Evolutionary conservation across 2,113 vertebrate genomes (phyloP), one percentile per base, ranked within the genome.

Genomic region (Myanophis thanlyinensis): DNA sequence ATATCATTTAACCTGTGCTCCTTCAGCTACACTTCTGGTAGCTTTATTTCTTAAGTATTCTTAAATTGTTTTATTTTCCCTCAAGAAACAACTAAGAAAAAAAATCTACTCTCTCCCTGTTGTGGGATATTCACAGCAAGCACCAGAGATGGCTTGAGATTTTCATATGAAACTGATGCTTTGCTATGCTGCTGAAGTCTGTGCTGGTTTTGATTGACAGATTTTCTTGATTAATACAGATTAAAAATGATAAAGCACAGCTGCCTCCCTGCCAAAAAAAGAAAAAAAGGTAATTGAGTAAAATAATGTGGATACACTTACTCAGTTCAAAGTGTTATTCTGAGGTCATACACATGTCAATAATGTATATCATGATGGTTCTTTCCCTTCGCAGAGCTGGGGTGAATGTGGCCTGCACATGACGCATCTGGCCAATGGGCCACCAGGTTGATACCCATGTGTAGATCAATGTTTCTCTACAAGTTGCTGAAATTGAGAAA

Each of bases 131-230:
- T 73, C 5, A 15, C 49, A 20, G 62, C 40, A 93, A 46, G 56
- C 35, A 8, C 2, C 9, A 67, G 47, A 91, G 54, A 53, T n/a
- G 89, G 23, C 87, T 93, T 22, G n/a, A 49, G 59, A 87, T 47
- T 80, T 0, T 95, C 89, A 91, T 54, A 91, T 94, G 90, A 93
- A 62, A n/a, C 18, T 93, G 88, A 84, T 92, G 91, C 91, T 92
- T 48, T 52, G 13, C 88, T 48, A 44, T 90, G 9, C 93, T 35
- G n/a, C 52, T 3, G 91, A 85, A 90, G n/a, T 22, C n/a, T 80
- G 40, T 54, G 73, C 86, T 27, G 8, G 5, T 88, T 93, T 91
- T 90, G 51, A 62, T 84, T 87, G 88, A 85, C 62, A 62, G 23
- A 80, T 1, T 84, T 46, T 30, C 22, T 30, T 87, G 15, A 22